A percentile compares a stretch with the other conserved stretches of the same genome.
These are phyloP conservation scores for Andricus quercusramuli DNA, from an alignment of 2,888 invertebrate genomes.

Conservation along the genomic window DNA sequence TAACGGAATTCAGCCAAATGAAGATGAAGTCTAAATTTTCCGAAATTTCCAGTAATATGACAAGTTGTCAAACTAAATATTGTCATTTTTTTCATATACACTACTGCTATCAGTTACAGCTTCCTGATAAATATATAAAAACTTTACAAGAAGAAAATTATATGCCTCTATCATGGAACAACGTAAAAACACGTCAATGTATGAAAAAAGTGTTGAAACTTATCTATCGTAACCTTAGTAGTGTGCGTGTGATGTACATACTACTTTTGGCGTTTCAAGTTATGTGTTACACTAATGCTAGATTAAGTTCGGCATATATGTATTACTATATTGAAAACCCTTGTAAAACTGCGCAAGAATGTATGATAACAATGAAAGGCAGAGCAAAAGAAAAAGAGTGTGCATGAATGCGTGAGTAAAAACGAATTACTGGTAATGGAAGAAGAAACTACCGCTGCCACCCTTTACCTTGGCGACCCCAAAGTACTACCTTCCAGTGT, in stretches of 20 bases:
- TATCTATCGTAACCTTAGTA: constrained; percentile 48
- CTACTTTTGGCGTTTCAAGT: constrained; percentile 71
- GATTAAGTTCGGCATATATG: constrained; percentile 61
- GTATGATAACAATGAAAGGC: constrained; percentile 45
- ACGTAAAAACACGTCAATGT: not conserved
- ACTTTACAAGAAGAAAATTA: not conserved
- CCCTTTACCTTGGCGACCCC: constrained; percentile 56
- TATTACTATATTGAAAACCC: constrained; percentile 64
- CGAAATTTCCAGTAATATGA: not conserved
- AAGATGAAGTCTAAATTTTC: not conserved
- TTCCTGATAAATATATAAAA: too few relatives aligned
- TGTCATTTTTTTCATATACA: not conserved
- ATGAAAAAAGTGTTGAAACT: not conserved
- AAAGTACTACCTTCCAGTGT: constrained; percentile 77
- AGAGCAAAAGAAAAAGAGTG: constrained; percentile 55
- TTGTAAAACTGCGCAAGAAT: constrained; percentile 60
- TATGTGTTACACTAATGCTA: constrained; percentile 67
- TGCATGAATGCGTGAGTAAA: constrained; percentile 52
- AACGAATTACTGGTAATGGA: constrained; percentile 49
- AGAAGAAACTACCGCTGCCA: constrained; percentile 55
- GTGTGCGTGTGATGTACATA: constrained; percentile 73
- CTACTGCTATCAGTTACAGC: too few relatives aligned
- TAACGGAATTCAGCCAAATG: not conserved
- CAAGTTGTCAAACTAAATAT: not conserved
- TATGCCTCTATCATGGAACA: not conserved